A percentile compares a stretch with the other conserved stretches of the same genome.
These are phyloP conservation scores for Pterophyllum scalare DNA, from an alignment of 2,113 vertebrate species.

Conservation along the genomic window DNA sequence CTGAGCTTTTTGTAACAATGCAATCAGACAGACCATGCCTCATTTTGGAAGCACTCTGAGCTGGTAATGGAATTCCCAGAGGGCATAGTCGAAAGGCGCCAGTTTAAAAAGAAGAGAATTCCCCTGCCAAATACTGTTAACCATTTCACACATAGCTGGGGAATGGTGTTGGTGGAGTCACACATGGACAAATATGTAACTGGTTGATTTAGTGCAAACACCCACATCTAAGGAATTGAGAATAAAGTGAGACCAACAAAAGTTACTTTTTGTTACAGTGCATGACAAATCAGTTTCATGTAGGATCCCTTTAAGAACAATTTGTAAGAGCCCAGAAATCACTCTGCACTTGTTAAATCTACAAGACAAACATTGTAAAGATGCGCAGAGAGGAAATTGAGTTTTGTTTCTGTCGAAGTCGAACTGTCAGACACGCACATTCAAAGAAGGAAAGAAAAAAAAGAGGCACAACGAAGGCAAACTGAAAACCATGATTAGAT, in stretches of 20 bases:
- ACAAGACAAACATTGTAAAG: neutral
- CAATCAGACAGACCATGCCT: constrained; percentile 13
- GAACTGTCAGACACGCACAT: neutral
- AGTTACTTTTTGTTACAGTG: neutral
- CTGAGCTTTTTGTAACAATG: constrained; percentile 27
- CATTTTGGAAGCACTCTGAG: constrained; percentile 19
- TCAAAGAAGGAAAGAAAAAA: neutral
- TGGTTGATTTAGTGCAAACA: neutral
- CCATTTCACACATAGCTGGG: constrained; percentile 35
- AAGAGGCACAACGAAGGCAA: neutral
- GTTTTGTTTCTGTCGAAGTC: constrained; percentile 1
- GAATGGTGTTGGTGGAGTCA: neutral
- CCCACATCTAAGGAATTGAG: neutral
- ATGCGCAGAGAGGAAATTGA: constrained; percentile 12
- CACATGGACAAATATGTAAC: neutral
- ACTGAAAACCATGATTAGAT: neutral
- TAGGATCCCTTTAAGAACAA: neutral
- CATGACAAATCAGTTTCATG: neutral
- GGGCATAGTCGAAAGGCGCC: constrained; percentile 10
- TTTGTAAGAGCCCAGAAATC: neutral
- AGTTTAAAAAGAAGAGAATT: constrained; percentile 19
- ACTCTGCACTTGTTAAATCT: constrained; percentile 11
- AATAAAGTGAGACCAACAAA: neutral
- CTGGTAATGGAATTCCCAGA: constrained; percentile 18
- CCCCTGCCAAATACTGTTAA: neutral